Percentiles rank a stretch among this genome's conserved stretches.
Conservation (phyloP, 2,888 invertebrate species). For the Pristionchus japonicus region DNA sequence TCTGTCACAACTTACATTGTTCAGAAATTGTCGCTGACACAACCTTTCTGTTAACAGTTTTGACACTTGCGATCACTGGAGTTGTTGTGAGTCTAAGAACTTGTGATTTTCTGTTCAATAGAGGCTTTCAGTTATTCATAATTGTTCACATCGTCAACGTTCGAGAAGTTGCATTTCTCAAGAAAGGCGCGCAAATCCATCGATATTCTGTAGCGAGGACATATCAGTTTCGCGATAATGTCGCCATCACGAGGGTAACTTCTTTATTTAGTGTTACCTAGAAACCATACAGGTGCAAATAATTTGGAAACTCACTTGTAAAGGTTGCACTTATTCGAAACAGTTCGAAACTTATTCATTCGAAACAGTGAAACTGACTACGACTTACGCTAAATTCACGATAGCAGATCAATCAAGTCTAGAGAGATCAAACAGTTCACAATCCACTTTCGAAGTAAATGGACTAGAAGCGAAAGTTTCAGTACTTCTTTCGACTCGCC, state of each 20-base stretch:
- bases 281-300: too few relatives aligned
- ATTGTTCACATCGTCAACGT: not conserved
- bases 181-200: conserved; percentile 3
- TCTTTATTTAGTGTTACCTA: too few relatives aligned
- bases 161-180: not conserved
- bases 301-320: too few relatives aligned
- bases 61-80: not conserved
- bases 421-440: not conserved
- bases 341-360: too few relatives aligned
- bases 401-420: too few relatives aligned
- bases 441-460: not conserved
- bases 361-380: too few relatives aligned
- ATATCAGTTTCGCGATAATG: not conserved
- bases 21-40: not conserved
- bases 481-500: not conserved
- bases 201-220: not conserved
- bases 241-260: not conserved
- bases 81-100: not conserved
- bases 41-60: not conserved
- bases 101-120: not conserved
- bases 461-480: not conserved
- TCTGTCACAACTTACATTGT: not conserved
- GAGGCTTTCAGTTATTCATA: not conserved
- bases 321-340: too few relatives aligned
- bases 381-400: too few relatives aligned